These are phyloP conservation scores for Andricus quercusramuli DNA, from an alignment of 2,888 invertebrate species.

Conservation along the genomic window DNA sequence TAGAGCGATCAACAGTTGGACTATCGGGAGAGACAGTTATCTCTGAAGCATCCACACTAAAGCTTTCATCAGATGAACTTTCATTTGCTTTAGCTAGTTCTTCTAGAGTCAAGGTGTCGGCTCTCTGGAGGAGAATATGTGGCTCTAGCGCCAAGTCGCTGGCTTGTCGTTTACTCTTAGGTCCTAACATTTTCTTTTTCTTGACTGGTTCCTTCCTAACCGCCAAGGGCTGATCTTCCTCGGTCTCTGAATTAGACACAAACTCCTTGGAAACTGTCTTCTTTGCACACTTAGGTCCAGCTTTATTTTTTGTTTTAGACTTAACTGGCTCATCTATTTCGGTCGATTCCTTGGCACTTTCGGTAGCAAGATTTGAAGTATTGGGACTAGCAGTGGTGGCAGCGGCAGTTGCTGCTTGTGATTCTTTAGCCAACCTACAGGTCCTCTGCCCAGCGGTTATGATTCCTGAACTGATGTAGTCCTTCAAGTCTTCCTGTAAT, in stretches of 20 bases:
- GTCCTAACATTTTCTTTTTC: slow-evolving; percentile 40
- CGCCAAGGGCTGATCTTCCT: slow-evolving; percentile 65
- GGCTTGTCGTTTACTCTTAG: slow-evolving; percentile 49
- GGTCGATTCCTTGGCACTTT: neutral
- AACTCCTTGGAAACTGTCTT: slow-evolving; percentile 53
- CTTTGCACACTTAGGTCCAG: slow-evolving; percentile 50
- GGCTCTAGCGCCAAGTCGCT: slow-evolving; percentile 60
- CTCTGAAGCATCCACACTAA: slow-evolving; percentile 70
- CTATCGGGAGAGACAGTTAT: slow-evolving; percentile 69
- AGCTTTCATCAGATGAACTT: slow-evolving; percentile 74
- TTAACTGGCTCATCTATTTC: slow-evolving; percentile 32
- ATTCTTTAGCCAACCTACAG: slow-evolving; percentile 82
- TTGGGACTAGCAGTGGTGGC: neutral
- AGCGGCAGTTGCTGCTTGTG: slow-evolving; percentile 60
- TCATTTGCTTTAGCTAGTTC: slow-evolving; percentile 68
- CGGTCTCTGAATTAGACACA: slow-evolving; percentile 65
- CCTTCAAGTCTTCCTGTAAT: slow-evolving; percentile 85
- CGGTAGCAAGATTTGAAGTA: neutral
- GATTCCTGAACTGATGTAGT: slow-evolving; percentile 84
- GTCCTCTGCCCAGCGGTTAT: slow-evolving; percentile 83
- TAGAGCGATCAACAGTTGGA: slow-evolving; percentile 55
- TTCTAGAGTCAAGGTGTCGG: slow-evolving; percentile 67
- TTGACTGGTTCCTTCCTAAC: slow-evolving; percentile 46
- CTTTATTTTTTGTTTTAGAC: slow-evolving; percentile 31
- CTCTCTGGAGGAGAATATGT: slow-evolving; percentile 66